Conservation (phyloP, 2,888 invertebrate genomes). For the Acleris cristana region DNA sequence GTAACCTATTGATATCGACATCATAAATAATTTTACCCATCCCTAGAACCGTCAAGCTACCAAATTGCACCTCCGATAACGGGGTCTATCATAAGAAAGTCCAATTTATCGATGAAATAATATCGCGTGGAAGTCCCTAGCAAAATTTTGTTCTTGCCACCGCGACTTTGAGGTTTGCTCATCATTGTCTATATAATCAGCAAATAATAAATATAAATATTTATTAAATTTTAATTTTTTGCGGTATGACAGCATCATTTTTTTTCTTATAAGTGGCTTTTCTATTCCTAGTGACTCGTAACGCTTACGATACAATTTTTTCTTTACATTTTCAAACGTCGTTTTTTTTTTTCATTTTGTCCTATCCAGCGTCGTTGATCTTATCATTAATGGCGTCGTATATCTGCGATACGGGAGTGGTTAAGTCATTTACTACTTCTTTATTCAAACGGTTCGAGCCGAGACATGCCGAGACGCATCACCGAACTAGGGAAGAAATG, state of each 20-base stretch:
- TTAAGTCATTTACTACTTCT: neutral
- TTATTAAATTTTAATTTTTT: neutral
- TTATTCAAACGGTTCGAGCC: neutral
- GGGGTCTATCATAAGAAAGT: too few species aligned
- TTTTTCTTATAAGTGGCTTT: neutral
- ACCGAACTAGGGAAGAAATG: too few species aligned
- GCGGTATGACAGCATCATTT: conserved; percentile 1
- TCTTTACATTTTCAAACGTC: neutral
- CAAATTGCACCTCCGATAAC: too few species aligned
- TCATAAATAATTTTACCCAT: too few species aligned
- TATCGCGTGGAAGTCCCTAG: too few species aligned
- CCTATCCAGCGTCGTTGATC: conserved; percentile 9
- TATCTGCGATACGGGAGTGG: neutral
- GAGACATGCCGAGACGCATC: too few species aligned
- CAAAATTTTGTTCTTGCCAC: too few species aligned
- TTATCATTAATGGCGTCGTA: conserved; percentile 9
- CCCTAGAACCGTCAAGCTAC: too few species aligned
- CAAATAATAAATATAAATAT: conserved; percentile 14
- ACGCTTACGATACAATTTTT: conserved; percentile 3
- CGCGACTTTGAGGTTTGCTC: too few species aligned
- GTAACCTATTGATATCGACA: too few species aligned
- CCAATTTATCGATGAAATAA: too few species aligned
- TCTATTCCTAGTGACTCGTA: conserved; percentile 12
- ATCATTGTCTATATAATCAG: conserved; percentile 11
- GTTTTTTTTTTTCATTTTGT: conserved; percentile 9